Evolutionary conservation across 2,888 invertebrate genomes (phyloP), one percentile per base, ranked within the genome.

Genomic region (Lathronympha strigana): DNA sequence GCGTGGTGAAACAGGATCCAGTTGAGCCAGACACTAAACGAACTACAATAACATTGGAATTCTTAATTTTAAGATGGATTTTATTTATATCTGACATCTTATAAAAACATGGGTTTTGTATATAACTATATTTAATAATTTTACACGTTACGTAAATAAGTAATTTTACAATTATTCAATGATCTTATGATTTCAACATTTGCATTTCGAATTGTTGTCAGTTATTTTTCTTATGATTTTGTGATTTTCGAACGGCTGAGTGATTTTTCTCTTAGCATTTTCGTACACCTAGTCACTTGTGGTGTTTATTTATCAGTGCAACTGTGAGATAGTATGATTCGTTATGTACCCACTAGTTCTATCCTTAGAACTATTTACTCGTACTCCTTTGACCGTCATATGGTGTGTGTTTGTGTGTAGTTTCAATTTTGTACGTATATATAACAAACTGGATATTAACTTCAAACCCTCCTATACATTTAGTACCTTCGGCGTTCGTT

Each of bases 211-310:
- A 13, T 63, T 50, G 23, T 62, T 50, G 50, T 57, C 63, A 60
- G n/a, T n/a, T n/a, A n/a, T 36, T 8, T 31, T 58, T 58, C 63
- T 64, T 64, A 60, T 64, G 64, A 31, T 45, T 51, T 64, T 38
- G 45, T 51, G 45, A 45, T 33, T 57, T 55, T 55, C 23, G 15
- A 19, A 51, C 45, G 51, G 45, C 45, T 64, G 64, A 58, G 45
- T 53, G n/a, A 45, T 51, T 64, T 53, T 43, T 45, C 38, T 53
- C 21, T 63, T 58, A 64, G 58, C 58, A 64, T 36, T 53, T 64
- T 57, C 51, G 36, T 31, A 61, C 54, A 40, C 54, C 67, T 67
- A 67, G 67, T 67, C 67, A 63, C 31, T 33, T 53, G 40, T 33
- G 36, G 33, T 60, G 45, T 53, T 38, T 13, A 47, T 47, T 25